Base-by-base conservation (phyloP, 2,113 vertebrate species). In the Synodontis membranacea region DNA sequence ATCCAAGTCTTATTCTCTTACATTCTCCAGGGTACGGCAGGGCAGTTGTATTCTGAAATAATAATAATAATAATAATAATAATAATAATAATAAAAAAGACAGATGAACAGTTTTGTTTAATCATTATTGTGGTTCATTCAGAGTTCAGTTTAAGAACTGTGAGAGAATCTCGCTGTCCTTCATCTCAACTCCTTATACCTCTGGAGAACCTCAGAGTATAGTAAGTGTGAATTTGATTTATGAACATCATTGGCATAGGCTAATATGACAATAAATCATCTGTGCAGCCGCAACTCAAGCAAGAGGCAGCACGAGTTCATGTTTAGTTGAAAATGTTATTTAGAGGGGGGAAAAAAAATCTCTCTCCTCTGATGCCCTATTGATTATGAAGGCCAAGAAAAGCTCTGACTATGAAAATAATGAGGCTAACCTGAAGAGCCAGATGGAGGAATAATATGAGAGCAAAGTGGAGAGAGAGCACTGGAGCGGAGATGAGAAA, bases 321-420 rank as follows among this genome's bases (percentile, higher is more conserved):
- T 28, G 60, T 48, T 54, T 74, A 58, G 48, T 58, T 50, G 46
- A 74, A 72, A 72, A n/a, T n/a, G 39, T 82, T 79, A 86, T 80
- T 80, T 17, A 54, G 6, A 9, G 14, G 19, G 12, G 28, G 25
- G 14, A 58, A 76, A 64, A 83, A 83, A 58, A 84, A 78, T 52
- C 31, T 39, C 50, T 72, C 19, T 44, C 17, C 25, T 72, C 66
- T 80, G 62, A 66, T 68, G 62, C 58, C 37, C 46, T 79, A 86
- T 80, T 87, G 75, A 58, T 70, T 80, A 46, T 56, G 31, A 83
- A 58, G 42, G 44, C 86, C 86, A 72, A 81, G 44, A 88, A 74
- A 81, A 72, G 87, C 66, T 85, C 76, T 84, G 39, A 80, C 39
- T 88, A 52, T 46, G 48, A 87, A 87, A 64, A 87, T 76, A 87